These are phyloP conservation scores for Coenonympha glycerion DNA, from an alignment of 2,888 invertebrate species.

Conservation along the genomic window DNA sequence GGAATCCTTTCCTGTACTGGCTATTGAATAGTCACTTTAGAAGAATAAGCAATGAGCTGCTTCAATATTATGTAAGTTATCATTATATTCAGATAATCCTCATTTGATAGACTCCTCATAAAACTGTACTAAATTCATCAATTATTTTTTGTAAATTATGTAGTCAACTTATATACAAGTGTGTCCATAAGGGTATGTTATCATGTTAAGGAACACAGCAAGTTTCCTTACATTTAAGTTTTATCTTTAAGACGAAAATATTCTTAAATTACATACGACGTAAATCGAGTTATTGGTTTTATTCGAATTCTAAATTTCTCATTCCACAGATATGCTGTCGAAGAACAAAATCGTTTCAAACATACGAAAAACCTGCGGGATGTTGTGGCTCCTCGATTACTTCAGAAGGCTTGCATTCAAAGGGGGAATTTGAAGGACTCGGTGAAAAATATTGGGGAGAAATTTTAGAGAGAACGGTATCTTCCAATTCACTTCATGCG, in stretches of 20 bases:
- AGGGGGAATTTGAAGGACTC: constrained; percentile 79
- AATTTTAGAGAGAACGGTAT: constrained; percentile 85
- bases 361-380: constrained; percentile 64
- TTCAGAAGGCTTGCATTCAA: constrained; percentile 68
- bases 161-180: too few relatives aligned
- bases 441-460: constrained; percentile 86
- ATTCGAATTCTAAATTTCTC: not conserved
- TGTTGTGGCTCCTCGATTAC: constrained; percentile 68
- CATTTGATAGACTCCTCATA: too few relatives aligned
- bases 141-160: too few relatives aligned
- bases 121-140: too few relatives aligned
- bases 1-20: constrained; percentile 94
- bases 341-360: constrained; percentile 55
- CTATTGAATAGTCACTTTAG: constrained; percentile 89
- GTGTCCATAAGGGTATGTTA: too few relatives aligned
- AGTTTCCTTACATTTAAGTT: too few relatives aligned
- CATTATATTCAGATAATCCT: too few relatives aligned
- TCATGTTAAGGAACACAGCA: too few relatives aligned
- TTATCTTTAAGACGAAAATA: not conserved
- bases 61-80: constrained; percentile 83
- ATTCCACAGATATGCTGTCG: constrained; percentile 61
- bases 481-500: constrained; percentile 83
- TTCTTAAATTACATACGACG: not conserved
- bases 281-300: not conserved
- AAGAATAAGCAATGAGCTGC: constrained; percentile 83